A percentile compares a stretch with the other conserved stretches of the same genome.
phyloP scores from a whole-genome alignment of 2,113 vertebrate species.

The Ceyx cyanopectus region DNA sequence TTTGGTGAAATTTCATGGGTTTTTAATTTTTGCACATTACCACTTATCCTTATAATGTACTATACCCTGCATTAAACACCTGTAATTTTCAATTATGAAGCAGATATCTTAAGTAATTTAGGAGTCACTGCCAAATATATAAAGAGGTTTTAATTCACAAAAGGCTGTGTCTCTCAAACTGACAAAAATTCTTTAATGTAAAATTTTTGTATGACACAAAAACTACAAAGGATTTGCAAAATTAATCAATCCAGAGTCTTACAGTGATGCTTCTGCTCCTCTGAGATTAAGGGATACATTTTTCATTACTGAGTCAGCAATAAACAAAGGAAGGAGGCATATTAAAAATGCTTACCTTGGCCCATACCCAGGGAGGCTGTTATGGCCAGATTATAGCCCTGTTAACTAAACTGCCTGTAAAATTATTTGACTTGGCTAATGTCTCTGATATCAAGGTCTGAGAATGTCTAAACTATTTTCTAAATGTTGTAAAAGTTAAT shows the following conservation, averaged over 20 bases:
- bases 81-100: background rate
- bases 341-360: constrained; percentile 26
- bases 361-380: background rate
- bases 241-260: background rate
- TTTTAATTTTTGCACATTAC: background rate
- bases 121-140: background rate
- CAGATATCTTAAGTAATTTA: background rate
- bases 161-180: accelerated
- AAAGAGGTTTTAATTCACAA: background rate
- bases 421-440: constrained; percentile 38
- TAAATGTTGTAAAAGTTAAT: constrained; percentile 60
- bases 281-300: background rate
- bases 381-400: constrained; percentile 3
- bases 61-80: background rate
- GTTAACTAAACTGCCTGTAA: constrained; percentile 53
- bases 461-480: constrained; percentile 23
- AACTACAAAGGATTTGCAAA: background rate
- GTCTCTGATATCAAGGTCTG: constrained; percentile 22
- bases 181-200: background rate
- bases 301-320: background rate
- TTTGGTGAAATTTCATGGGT: background rate
- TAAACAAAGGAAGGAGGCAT: background rate
- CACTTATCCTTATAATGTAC: background rate
- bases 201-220: background rate
- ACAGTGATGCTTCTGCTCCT: background rate